Conservation (phyloP, 2,888 invertebrate species). For the Ochropacha duplaris region DNA sequence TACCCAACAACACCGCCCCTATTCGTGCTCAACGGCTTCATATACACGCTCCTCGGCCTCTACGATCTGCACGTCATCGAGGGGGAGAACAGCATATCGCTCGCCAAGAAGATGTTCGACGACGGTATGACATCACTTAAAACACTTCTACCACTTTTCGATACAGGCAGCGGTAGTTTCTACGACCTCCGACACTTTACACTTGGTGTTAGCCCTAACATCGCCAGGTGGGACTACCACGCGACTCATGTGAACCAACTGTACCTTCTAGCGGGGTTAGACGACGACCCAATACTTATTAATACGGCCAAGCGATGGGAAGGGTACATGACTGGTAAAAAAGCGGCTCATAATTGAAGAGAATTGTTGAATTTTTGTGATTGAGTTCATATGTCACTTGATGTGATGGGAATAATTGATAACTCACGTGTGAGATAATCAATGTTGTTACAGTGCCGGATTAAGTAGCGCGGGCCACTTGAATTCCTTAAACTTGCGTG, state of each 20-base stretch:
- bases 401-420: neutral
- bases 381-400: slow-evolving; percentile 10
- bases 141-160: slow-evolving; percentile 93
- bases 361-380: slow-evolving; percentile 8
- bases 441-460: too few species aligned
- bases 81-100: slow-evolving; percentile 86
- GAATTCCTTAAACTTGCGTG: too few species aligned
- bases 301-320: slow-evolving; percentile 96
- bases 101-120: slow-evolving; percentile 89
- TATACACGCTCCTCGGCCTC: slow-evolving; percentile 97
- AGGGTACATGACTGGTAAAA: slow-evolving; percentile 97
- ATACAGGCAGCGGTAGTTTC: slow-evolving; percentile 97
- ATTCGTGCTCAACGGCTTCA: slow-evolving; percentile 99
- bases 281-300: slow-evolving; percentile 90
- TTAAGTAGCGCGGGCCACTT: too few species aligned
- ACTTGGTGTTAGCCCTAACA: slow-evolving; percentile 93
- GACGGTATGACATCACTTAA: slow-evolving; percentile 95
- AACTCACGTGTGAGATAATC: neutral
- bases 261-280: slow-evolving; percentile 92
- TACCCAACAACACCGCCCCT: slow-evolving; percentile 98
- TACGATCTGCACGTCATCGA: slow-evolving; percentile 96
- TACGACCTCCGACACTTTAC: slow-evolving; percentile 98
- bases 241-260: slow-evolving; percentile 98
- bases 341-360: slow-evolving; percentile 95
- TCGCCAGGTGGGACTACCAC: slow-evolving; percentile 99